Evolutionary conservation across 2,797 vertebrate species (phyloP).

Genomic region (Ispidina picta): DNA sequence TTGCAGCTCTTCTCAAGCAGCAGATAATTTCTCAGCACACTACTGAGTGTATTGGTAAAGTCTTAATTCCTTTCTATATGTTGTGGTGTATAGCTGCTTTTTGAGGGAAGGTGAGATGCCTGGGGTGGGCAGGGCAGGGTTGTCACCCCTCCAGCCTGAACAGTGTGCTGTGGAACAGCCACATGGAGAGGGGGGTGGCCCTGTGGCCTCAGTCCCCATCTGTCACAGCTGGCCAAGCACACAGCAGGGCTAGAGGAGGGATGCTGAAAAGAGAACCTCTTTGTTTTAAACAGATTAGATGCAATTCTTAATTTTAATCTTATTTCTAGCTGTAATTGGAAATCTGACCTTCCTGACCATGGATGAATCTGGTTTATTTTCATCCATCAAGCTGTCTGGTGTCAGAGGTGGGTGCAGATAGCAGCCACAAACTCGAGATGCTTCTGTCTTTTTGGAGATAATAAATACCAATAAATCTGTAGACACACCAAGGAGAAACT

Average conservation of each 20-base stretch:
- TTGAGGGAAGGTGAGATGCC: not conserved
- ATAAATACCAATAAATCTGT: not conserved
- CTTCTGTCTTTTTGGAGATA: not conserved
- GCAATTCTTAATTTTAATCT: not conserved
- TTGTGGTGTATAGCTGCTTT: no score
- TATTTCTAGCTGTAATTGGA: not conserved
- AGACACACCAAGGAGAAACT: not conserved
- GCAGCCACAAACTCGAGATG: not conserved
- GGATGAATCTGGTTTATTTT: not conserved
- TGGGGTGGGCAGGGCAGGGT: not conserved
- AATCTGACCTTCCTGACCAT: not conserved
- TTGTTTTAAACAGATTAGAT: not conserved
- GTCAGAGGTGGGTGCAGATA: not conserved
- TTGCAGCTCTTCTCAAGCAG: not conserved
- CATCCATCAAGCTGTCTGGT: not conserved
- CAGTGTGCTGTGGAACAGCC: not conserved
- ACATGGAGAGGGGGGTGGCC: not conserved
- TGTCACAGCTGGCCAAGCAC: not conserved
- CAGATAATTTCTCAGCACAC: not conserved
- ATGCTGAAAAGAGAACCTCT: not conserved
- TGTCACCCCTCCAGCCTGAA: not conserved
- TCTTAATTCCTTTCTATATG: not conserved
- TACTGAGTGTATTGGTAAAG: not conserved
- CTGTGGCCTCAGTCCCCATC: not conserved
- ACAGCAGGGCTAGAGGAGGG: not conserved